Base-by-base conservation (phyloP, 2,797 vertebrate genomes). In the Gadopsis bispinosus region DNA sequence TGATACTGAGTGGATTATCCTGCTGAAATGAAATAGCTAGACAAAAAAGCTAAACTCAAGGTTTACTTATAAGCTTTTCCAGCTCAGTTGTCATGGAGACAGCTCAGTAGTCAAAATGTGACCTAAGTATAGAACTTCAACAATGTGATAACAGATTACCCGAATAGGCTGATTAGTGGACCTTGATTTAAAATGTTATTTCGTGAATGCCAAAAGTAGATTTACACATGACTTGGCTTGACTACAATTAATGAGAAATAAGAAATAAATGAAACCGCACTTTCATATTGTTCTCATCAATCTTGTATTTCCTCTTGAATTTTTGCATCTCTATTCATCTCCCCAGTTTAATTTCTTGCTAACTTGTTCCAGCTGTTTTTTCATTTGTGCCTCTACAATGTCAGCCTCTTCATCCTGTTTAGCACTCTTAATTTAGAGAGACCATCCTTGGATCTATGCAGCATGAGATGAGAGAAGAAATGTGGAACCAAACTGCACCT, bases 341-440 rank as follows among this genome's bases (percentile, higher is more conserved):
- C 80, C 75, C 81, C 66, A 26, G 31, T 89, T 66, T 75, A 64
- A 81, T 84, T 85, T 62, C 56, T 69, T 22, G 22, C 5, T 88
- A 83, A 88, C 86, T 80, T 83, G 75, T 73, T 70, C 64, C 83
- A 89, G 85, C 77, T 88, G 75, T 83, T 84, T 80, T 77, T 75
- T 76, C 45, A 56, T 61, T 4, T 35, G 61, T 76, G 82, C 69
- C 20, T 39, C 59, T 37, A 60, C 66, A 73, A 63, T 70, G 68
- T 35, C 17, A 9, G 31, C 73, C 73, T 77, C 73, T 61, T 59
- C 61, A 62, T 45, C 53, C 67, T 69, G 71, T 76, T 83, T 54
- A 72, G 78, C 55, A 51, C 59, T 72, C 78, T 67, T 90, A 64
- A 89, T 93, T 79, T 80, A 87, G 73, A 53, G 59, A 61, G 63